Conservation (phyloP, 2,797 vertebrate species). For the Petrocephalus sullivani region DNA sequence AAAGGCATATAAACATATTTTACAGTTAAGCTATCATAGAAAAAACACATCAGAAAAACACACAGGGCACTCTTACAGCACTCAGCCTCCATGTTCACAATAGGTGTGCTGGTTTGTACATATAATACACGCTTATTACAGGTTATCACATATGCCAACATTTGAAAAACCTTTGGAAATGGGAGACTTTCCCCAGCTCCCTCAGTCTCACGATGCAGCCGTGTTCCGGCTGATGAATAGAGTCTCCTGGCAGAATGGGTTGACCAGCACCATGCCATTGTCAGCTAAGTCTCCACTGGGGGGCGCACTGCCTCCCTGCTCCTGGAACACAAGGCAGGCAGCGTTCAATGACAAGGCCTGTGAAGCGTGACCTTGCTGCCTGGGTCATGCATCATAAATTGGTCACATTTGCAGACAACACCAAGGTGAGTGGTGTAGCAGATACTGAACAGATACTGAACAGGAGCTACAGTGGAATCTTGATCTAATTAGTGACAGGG, state of each 20-base stretch:
- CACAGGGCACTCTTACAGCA: conserved; percentile 63
- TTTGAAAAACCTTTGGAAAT: conserved; percentile 48
- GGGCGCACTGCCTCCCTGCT: conserved; percentile 80
- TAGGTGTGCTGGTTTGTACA: conserved; percentile 35
- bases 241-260: conserved; percentile 97
- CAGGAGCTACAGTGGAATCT: too few species aligned
- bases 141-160: conserved; percentile 79
- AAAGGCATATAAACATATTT: conserved; percentile 77
- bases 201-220: conserved; percentile 49
- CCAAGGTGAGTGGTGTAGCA: too few species aligned
- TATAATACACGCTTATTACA: conserved; percentile 67
- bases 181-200: conserved; percentile 62
- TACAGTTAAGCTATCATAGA: conserved; percentile 70
- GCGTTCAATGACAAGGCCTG: background rate
- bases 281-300: conserved; percentile 90
- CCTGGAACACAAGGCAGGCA: conserved; percentile 57
- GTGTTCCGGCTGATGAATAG: conserved; percentile 86
- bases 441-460: too few species aligned
- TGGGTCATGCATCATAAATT: background rate
- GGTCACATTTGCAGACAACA: too few species aligned
- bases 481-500: too few species aligned
- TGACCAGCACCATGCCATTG: conserved; percentile 92
- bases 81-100: conserved; percentile 57
- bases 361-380: background rate
- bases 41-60: conserved; percentile 84